Evolutionary conservation across 2,113 vertebrate genomes (phyloP).

Genomic region (Myotis brandtii): DNA sequence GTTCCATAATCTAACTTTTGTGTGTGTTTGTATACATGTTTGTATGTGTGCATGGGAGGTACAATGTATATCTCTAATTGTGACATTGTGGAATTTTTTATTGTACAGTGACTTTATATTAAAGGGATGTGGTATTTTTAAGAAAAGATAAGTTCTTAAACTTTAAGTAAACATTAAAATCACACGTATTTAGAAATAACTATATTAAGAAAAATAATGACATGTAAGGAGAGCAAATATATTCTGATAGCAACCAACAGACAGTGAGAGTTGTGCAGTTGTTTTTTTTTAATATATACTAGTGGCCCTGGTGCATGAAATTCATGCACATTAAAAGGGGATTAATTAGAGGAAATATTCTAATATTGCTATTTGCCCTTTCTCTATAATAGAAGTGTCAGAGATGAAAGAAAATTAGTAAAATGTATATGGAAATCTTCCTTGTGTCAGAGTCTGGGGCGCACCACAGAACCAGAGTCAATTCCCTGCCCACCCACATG

Average conservation of each 20-base stretch:
- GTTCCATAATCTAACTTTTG: not conserved
- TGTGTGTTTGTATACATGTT: not conserved
- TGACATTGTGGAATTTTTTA: not conserved
- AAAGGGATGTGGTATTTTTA: not conserved
- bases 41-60: fast-evolving
- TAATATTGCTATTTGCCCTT: no score
- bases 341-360: no score
- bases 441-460: no score
- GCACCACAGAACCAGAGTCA: no score
- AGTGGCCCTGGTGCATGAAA: no score
- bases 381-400: no score
- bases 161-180: not conserved
- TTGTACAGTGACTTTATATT: not conserved
- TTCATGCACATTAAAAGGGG: no score
- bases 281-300: no score
- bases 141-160: not conserved
- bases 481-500: no score
- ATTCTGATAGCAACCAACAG: not conserved
- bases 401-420: no score
- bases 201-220: not conserved
- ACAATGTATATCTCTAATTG: not conserved
- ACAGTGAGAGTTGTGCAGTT: not conserved
- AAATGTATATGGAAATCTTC: no score
- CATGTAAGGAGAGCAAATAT: not conserved
- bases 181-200: not conserved